Evolutionary conservation across 2,888 invertebrate species (phyloP), one percentile per base, ranked within the genome.

Genomic region (Drosophila recens): DNA sequence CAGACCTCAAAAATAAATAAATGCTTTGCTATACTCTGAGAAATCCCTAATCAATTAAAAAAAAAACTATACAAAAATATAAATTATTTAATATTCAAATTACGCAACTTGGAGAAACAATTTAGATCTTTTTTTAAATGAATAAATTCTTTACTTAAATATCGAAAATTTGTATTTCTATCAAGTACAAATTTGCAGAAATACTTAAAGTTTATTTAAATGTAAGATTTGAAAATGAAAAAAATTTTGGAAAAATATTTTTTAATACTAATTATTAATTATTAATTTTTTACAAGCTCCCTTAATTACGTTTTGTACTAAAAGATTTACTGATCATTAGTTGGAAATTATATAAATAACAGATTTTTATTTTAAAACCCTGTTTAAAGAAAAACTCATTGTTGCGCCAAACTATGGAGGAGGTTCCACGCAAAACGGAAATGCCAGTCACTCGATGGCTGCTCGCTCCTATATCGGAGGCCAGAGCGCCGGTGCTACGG

Each of bases 391-490:
- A 8, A 89, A 89, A 74, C 20, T 84, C 5, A 10, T 89, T 6
- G 45, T 84, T n/a, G 67, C 82, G 11, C 56, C 48, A 4, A 62
- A 40, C 6, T 70, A 65, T 58, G 71, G 17, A 3, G 66, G 49
- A 9, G 3, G 23, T 23, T 11, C 36, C 11, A 43, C 51, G 10
- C 67, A 58, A 2, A 74, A 76, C 27, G 46, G 15, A 33, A 72
- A 67, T 56, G 15, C 51, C 4, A 76, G 75, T 1, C 91, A 87
- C 36, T 81, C 91, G 3, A 68, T 79, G 23, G 46, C 72, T 0
- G 77, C 76, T 4, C 89, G 91, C 13, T 89, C 92, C 5, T 92
- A 91, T 63, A 85, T 90, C 40, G 91, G 57, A 0, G 52, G 58
- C 1, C 75, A 90, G 27, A 10, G 36, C 6, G 15, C 11, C 11